Conservation (phyloP, 2,888 invertebrate genomes). For the Celastrina argiolus region DNA sequence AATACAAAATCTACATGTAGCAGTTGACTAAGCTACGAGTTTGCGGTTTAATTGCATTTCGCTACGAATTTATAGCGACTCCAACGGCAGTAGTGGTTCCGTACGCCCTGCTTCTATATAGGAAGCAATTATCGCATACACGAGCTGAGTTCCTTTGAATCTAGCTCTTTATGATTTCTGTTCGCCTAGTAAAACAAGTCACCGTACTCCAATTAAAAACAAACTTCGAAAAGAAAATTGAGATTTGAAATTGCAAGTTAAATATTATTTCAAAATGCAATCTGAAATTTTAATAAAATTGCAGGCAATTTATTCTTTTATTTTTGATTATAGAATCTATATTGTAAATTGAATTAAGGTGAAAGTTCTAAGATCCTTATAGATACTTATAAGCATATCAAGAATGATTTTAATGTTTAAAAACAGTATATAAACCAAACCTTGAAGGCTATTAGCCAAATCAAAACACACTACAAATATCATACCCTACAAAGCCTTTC, state of each 20-base stretch:
- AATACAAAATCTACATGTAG: slow-evolving; percentile 4
- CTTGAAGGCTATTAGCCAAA: no score
- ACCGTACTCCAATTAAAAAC: not conserved
- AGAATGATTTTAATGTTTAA: no score
- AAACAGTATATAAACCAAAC: no score
- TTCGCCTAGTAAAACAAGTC: slow-evolving; percentile 33
- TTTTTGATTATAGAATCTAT: not conserved
- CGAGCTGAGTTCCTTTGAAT: slow-evolving; percentile 35
- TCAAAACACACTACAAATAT: not conserved
- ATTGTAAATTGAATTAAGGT: not conserved
- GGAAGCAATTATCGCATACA: slow-evolving; percentile 45
- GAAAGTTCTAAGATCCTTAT: not conserved
- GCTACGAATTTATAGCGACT: slow-evolving; percentile 33
- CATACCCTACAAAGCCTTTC: not conserved
- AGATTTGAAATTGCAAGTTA: not conserved
- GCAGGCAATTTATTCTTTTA: not conserved
- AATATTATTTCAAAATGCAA: not conserved
- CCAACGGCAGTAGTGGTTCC: slow-evolving; percentile 44
- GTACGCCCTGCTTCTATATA: slow-evolving; percentile 54
- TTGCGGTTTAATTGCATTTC: slow-evolving; percentile 35
- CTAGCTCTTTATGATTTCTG: slow-evolving; percentile 38
- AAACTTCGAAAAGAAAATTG: not conserved
- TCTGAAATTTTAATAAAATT: not conserved
- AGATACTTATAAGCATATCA: not conserved
- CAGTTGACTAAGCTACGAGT: slow-evolving; percentile 9